A percentile compares a stretch with the other conserved stretches of the same genome.
Conservation (phyloP, 2,888 invertebrate species). For the Chorisops tibialis region DNA sequence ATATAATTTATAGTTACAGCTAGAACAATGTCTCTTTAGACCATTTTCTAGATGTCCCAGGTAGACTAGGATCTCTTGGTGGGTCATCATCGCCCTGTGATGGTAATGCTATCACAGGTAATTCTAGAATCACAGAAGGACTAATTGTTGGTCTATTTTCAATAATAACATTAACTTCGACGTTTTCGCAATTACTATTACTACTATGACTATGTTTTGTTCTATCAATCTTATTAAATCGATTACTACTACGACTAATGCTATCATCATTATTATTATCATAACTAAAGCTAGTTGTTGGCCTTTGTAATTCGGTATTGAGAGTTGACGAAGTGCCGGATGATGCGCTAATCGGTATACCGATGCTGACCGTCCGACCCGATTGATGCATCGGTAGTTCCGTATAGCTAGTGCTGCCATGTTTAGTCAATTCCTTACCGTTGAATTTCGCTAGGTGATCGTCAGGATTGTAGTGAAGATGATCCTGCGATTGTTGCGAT, state of each 20-base stretch:
- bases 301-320: constrained; percentile 27
- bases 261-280: constrained; percentile 34
- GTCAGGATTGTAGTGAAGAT: constrained; percentile 3
- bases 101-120: constrained; percentile 50
- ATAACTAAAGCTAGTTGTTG: constrained; percentile 32
- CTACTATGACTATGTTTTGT: constrained; percentile 29
- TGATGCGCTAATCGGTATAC: constrained; percentile 15
- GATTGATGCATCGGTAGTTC: background rate
- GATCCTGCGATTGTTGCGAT: constrained; percentile 28
- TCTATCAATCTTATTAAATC: constrained; percentile 22
- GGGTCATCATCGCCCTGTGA: constrained; percentile 38
- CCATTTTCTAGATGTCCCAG: constrained; percentile 55
- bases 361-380: constrained; percentile 31
- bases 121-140: constrained; percentile 49
- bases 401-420: background rate
- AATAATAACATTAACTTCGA: constrained; percentile 33
- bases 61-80: constrained; percentile 48
- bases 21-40: constrained; percentile 80
- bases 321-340: constrained; percentile 26
- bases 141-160: constrained; percentile 36
- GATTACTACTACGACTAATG: constrained; percentile 30
- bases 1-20: constrained; percentile 37
- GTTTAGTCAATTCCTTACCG: background rate
- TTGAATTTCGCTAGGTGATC: background rate
- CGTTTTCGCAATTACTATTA: constrained; percentile 33